Evolutionary conservation across 2,888 invertebrate species (phyloP).

Genomic region (Spicauda simplicius): DNA sequence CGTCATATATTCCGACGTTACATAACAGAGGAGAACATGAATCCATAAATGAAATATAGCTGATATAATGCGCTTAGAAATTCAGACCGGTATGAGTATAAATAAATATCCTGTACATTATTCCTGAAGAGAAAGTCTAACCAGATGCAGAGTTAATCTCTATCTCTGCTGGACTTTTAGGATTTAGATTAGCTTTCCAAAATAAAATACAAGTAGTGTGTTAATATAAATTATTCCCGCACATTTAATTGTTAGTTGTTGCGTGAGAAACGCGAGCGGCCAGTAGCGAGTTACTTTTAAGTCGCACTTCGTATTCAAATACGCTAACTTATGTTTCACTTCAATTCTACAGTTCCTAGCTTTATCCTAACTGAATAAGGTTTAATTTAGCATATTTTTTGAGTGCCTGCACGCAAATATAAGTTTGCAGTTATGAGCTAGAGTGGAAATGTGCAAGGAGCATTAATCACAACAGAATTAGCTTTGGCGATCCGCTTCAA

Average conservation of each 20-base stretch:
- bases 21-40: too few species aligned
- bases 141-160: slow-evolving; percentile 17
- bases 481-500: slow-evolving; percentile 82
- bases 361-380: slow-evolving; percentile 48
- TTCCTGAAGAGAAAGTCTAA: neutral
- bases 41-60: too few species aligned
- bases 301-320: slow-evolving; percentile 49
- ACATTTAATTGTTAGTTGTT: slow-evolving; percentile 76
- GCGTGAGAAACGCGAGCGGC: slow-evolving; percentile 82
- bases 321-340: slow-evolving; percentile 40
- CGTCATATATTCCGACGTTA: too few species aligned
- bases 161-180: slow-evolving; percentile 35
- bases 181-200: slow-evolving; percentile 33
- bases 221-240: slow-evolving; percentile 66
- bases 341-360: neutral
- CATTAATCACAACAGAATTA: slow-evolving; percentile 85
- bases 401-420: slow-evolving; percentile 27
- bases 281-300: slow-evolving; percentile 74
- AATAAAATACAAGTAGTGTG: slow-evolving; percentile 52
- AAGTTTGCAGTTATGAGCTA: slow-evolving; percentile 59
- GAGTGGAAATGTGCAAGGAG: slow-evolving; percentile 77
- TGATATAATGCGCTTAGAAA: neutral
- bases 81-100: too few species aligned
- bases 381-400: slow-evolving; percentile 43
- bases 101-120: neutral